Conservation (phyloP, 2,888 invertebrate genomes). For the Yponomeuta sedellus region DNA sequence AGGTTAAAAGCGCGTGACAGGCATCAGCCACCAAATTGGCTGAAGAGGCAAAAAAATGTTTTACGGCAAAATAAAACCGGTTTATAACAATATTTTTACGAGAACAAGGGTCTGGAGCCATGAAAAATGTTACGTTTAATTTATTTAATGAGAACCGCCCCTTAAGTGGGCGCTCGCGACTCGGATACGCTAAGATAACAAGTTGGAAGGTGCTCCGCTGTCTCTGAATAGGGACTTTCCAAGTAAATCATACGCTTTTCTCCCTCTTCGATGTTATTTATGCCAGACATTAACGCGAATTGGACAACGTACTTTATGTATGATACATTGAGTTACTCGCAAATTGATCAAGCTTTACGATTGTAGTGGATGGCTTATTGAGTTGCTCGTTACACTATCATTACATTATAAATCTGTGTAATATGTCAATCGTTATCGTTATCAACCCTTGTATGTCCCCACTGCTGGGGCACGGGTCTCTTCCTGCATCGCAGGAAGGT, state of each 20-base stretch:
- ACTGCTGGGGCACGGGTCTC: too few relatives aligned
- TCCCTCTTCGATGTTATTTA: not conserved
- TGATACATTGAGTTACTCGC: not conserved
- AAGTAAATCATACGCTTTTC: slow-evolving; percentile 3
- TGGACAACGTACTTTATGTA: not conserved
- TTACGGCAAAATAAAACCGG: not conserved
- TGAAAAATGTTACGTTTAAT: not conserved
- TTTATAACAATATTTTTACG: not conserved
- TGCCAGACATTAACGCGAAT: not conserved
- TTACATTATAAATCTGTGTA: too few relatives aligned
- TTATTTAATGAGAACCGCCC: not conserved
- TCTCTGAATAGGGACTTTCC: not conserved
- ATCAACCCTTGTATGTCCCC: too few relatives aligned
- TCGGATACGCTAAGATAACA: not conserved
- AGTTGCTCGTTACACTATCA: too few relatives aligned
- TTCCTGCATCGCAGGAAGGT: too few relatives aligned
- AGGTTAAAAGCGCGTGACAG: not conserved
- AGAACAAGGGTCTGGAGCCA: not conserved
- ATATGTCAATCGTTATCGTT: too few relatives aligned
- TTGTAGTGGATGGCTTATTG: too few relatives aligned
- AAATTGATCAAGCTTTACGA: too few relatives aligned
- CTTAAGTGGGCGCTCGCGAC: not conserved
- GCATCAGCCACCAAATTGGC: not conserved
- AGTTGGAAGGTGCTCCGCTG: slow-evolving; percentile 4
- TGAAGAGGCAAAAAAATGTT: not conserved